Evolutionary conservation across 1,140 invertebrate species (phyloP).

Genomic region (Leptinotarsa defecta): DNA sequence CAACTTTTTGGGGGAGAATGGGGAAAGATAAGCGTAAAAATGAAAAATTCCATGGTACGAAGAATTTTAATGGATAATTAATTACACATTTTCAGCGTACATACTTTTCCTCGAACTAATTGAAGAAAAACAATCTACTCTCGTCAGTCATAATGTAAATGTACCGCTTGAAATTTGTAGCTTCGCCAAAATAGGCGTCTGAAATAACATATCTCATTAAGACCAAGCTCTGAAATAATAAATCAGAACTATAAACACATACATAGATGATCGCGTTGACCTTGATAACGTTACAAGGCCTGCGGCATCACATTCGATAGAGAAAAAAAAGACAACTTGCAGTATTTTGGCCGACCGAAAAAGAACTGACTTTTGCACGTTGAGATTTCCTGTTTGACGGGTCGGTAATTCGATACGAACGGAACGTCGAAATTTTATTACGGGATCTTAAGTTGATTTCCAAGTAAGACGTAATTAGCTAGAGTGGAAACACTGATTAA

Average conservation of each 20-base stretch:
- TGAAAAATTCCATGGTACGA: not conserved
- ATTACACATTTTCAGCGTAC: too few species aligned
- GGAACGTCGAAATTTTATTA: constrained; percentile 10
- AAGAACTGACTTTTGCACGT: constrained; percentile 27
- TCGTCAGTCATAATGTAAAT: not conserved
- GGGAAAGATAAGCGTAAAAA: too few species aligned
- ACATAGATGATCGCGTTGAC: constrained; percentile 15
- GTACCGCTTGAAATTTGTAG: not conserved
- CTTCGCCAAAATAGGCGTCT: not conserved
- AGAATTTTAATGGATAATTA: too few species aligned
- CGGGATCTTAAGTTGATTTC: not conserved
- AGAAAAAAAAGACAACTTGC: constrained; percentile 28
- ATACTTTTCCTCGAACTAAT: too few species aligned
- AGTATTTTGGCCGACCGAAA: constrained; percentile 32
- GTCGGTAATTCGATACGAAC: constrained; percentile 6
- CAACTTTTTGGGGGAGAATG: too few species aligned
- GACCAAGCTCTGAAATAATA: not conserved
- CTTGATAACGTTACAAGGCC: constrained; percentile 24
- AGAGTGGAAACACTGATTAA: too few species aligned
- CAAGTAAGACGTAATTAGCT: too few species aligned
- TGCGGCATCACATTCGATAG: constrained; percentile 16
- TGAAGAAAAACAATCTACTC: not conserved
- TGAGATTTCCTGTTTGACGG: constrained; percentile 34
- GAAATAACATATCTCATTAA: not conserved
- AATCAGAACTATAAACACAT: constrained; percentile 16